These are phyloP conservation scores for Entelurus aequoreus DNA, from an alignment of 2,113 vertebrate species.

Conservation along the genomic window DNA sequence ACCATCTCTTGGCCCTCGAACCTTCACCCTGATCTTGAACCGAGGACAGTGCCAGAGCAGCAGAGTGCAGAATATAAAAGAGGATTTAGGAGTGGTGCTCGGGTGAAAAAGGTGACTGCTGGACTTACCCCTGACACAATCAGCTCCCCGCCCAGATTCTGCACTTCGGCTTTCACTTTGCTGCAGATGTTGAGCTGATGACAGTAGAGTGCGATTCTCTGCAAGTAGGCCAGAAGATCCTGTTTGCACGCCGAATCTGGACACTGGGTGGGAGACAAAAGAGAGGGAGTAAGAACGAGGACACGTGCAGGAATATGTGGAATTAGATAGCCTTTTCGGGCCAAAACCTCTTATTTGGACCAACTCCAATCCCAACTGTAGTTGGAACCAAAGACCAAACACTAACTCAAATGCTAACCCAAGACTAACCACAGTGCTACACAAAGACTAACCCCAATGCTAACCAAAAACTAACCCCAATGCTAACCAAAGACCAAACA, in stretches of 20 bases:
- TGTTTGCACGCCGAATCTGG: slow-evolving; percentile 95
- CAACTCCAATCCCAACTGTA: too few species aligned
- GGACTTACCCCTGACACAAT: slow-evolving; percentile 93
- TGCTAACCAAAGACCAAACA: too few species aligned
- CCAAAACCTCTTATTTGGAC: not conserved
- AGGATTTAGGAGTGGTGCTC: slow-evolving; percentile 12
- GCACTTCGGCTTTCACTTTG: slow-evolving; percentile 98
- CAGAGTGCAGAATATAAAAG: slow-evolving; percentile 14
- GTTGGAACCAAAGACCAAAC: too few species aligned
- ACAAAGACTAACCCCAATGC: too few species aligned
- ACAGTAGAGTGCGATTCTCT: slow-evolving; percentile 96
- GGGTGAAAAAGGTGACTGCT: not conserved
- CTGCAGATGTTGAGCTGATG: slow-evolving; percentile 99
- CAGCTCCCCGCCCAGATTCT: slow-evolving; percentile 96
- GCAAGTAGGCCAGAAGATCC: slow-evolving; percentile 94
- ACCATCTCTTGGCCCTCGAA: slow-evolving; percentile 23
- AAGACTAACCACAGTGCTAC: too few species aligned
- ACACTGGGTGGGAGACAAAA: slow-evolving; percentile 72
- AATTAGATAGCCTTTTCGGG: not conserved
- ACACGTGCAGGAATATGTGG: not conserved
- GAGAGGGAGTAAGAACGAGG: not conserved
- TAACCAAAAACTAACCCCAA: too few species aligned
- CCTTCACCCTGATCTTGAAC: slow-evolving; percentile 28
- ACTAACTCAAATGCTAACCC: too few species aligned
- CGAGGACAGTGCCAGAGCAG: slow-evolving; percentile 19